Base-by-base conservation (phyloP, 2,113 vertebrate species). In the Chrysochloris asiatica region DNA sequence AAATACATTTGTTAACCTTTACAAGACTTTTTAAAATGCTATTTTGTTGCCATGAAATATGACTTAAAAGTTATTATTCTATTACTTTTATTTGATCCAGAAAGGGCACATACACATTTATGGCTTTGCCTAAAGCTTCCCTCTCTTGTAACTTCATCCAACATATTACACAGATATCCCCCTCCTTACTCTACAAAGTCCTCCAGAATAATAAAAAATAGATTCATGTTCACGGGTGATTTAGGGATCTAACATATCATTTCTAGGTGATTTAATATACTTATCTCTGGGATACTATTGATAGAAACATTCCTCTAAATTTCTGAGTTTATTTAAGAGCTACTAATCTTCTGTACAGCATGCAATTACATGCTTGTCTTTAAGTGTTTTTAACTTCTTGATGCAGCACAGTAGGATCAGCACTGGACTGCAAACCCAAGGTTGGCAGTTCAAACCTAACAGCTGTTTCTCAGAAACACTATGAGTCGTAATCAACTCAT, bases 1-100 rank as follows among this genome's bases (percentile, higher is more conserved):
- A 92, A 71, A 80, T 76, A 80, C 54, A 80, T 94, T n/a, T 91
- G 36, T n/a, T 76, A 38, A 41, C 4, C 56, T n/a, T 52, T 72
- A 67, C 63, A 52, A 90, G 9, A 45, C 9, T 59, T 86, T 85
- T 83, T 17, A 54, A 92, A 88, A 85, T 72, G 28, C 8, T 13
- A 22, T 17, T 75, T 11, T 61, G 4, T 89, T 50, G 84, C 22
- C 28, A 63, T 48, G 50, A 72, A 56, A 38, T 75, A 82, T 50
- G 28, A 12, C 77, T 88, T 82, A 47, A 2, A 77, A 36, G 59
- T 72, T 77, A 90, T n/a, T 80, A 52, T 7, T 48, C 45, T 85
- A 19, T 63, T 75, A 59, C 6, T 50, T 63, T 69, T 83, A 7
- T 73, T 89, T 71, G 75, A 71, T 72, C 11, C 28, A 54, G 3